Evolutionary conservation across 2,113 vertebrate species (phyloP).

Genomic region (Xenus cinereus): DNA sequence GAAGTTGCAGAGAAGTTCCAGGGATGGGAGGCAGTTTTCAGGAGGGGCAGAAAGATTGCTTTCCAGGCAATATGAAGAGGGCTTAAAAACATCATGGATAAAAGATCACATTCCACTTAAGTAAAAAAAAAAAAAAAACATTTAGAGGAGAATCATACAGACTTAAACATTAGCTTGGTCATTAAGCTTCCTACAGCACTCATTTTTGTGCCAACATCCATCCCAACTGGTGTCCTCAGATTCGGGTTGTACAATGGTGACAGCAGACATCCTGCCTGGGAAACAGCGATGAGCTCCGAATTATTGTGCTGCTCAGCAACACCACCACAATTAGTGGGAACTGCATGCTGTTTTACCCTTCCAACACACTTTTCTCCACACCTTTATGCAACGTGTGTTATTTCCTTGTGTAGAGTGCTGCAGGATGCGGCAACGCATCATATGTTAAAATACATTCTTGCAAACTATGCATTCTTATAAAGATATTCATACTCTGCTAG

Average conservation of each 20-base stretch:
- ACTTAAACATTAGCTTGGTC: neutral
- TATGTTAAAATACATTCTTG: neutral
- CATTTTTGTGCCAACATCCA: neutral
- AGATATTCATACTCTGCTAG: neutral
- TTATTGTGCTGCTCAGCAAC: neutral
- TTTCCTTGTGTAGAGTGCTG: neutral
- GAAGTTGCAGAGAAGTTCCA: neutral
- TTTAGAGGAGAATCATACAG: neutral
- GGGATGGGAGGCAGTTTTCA: neutral
- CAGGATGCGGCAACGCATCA: neutral
- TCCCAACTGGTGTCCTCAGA: accelerated
- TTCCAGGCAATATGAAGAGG: neutral
- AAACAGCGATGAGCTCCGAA: neutral
- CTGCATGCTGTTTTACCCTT: neutral
- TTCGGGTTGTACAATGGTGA: neutral
- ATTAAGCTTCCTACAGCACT: neutral
- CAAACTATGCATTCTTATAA: neutral
- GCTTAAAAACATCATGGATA: neutral
- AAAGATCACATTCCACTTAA: neutral
- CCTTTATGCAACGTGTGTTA: neutral
- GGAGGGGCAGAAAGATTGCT: neutral
- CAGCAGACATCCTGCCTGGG: neutral
- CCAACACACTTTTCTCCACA: neutral
- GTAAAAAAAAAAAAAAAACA: neutral
- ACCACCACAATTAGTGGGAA: neutral